These are phyloP conservation scores for Drosophila cognata DNA, from an alignment of 2,888 invertebrate species.

Conservation along the genomic window DNA sequence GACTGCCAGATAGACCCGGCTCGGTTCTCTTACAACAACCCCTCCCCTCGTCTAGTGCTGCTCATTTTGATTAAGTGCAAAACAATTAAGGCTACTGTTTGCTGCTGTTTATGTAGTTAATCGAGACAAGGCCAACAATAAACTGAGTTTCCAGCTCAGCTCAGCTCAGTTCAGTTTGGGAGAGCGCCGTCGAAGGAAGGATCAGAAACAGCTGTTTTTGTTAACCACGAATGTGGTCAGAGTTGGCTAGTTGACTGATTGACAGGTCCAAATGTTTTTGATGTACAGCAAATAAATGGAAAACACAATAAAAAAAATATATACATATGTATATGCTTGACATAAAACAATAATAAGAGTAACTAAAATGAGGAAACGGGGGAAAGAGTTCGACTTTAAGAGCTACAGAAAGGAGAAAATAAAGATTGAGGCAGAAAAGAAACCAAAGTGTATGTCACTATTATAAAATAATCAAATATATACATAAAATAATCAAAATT, in stretches of 20 bases:
- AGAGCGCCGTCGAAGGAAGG: neutral
- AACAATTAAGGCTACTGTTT: conserved; percentile 78
- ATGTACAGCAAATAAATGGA: neutral
- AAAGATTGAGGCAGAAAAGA: neutral
- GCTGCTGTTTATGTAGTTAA: conserved; percentile 76
- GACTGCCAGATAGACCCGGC: conserved; percentile 42
- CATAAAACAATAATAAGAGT: neutral
- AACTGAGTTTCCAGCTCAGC: conserved; percentile 7
- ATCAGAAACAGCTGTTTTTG: conserved; percentile 47
- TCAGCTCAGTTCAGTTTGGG: conserved; percentile 19
- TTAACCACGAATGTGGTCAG: conserved; percentile 32
- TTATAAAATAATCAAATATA: neutral
- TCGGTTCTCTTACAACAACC: neutral
- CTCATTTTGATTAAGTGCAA: conserved; percentile 81
- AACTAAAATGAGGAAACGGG: neutral
- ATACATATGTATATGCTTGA: neutral
- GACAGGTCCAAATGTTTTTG: conserved; percentile 1
- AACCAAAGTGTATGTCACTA: neutral
- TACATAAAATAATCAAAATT: neutral
- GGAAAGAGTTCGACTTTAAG: neutral
- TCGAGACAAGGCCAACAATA: conserved; percentile 49
- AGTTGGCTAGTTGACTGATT: conserved; percentile 29
- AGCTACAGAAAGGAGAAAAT: neutral
- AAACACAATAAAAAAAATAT: neutral
- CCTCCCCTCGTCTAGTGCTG: conserved; percentile 40